Percentiles rank a stretch among this genome's conserved stretches.
Evolutionary conservation across 2,888 invertebrate genomes (phyloP).

Genomic region (Junonia oenone): DNA sequence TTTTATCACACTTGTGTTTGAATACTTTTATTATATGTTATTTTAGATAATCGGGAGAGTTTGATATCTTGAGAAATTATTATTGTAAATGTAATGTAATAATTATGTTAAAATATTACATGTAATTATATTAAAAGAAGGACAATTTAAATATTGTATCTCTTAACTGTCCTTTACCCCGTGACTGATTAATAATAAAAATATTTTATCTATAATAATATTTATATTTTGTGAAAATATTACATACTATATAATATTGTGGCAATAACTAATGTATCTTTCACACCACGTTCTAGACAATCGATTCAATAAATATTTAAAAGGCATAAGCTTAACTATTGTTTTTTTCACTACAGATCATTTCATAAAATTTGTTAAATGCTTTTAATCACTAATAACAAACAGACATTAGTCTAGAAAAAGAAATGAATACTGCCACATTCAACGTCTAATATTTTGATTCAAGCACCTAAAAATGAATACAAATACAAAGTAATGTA

Average conservation of each 20-base stretch:
- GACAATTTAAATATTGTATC: conserved; percentile 67
- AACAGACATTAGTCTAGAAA: background rate
- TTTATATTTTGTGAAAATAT: conserved; percentile 26
- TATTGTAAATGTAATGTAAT: conserved; percentile 75
- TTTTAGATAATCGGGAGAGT: conserved; percentile 68
- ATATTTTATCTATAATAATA: conserved; percentile 21
- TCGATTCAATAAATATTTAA: conserved; percentile 23
- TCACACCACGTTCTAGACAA: conserved; percentile 17
- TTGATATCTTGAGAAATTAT: conserved; percentile 76
- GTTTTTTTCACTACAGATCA: conserved; percentile 18
- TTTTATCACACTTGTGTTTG: conserved; percentile 63
- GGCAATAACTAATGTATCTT: conserved; percentile 24
- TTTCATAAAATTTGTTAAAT: background rate
- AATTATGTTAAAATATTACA: conserved; percentile 79
- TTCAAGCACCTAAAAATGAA: background rate
- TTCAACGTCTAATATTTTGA: background rate
- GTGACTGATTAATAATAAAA: conserved; percentile 25
- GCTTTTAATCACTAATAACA: background rate
- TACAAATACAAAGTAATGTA: background rate
- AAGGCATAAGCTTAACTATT: conserved; percentile 16
- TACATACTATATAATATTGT: conserved; percentile 14
- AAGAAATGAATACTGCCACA: background rate
- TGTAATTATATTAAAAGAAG: conserved; percentile 76
- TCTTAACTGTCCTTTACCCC: conserved; percentile 33
- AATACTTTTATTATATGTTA: conserved; percentile 56